These are phyloP conservation scores for Antheraea pernyi DNA, from an alignment of 1,140 invertebrate genomes.

Conservation along the genomic window DNA sequence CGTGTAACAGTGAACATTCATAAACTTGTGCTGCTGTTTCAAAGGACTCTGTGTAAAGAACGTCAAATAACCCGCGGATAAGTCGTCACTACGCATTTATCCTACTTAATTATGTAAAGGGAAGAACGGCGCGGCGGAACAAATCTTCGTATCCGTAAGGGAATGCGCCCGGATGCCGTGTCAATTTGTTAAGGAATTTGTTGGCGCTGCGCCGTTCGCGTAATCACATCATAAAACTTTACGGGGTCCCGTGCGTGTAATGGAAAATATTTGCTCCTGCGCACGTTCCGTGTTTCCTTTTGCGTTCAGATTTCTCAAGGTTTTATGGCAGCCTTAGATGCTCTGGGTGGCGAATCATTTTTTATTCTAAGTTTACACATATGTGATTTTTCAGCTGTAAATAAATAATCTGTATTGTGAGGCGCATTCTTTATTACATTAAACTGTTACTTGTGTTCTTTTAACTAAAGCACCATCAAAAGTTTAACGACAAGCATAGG, in stretches of 20 bases:
- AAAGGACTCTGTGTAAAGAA: not conserved
- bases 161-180: not conserved
- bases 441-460: too few relatives aligned
- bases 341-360: not conserved
- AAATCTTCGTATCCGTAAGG: constrained; percentile 18
- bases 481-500: too few relatives aligned
- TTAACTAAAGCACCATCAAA: too few relatives aligned
- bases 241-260: not conserved
- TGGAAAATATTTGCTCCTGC: constrained; percentile 3
- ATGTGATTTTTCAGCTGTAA: too few relatives aligned
- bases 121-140: constrained; percentile 4
- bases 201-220: not conserved
- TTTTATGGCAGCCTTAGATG: too few relatives aligned
- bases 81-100: constrained; percentile 11
- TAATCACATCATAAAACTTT: constrained; percentile 5
- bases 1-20: too few relatives aligned
- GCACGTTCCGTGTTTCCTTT: not conserved
- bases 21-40: too few relatives aligned
- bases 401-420: too few relatives aligned
- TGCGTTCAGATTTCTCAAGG: not conserved
- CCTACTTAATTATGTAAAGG: constrained; percentile 30
- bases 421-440: too few relatives aligned
- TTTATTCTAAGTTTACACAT: not conserved
- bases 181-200: constrained; percentile 10
- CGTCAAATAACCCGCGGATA: not conserved